Evolutionary conservation across 2,113 vertebrate species (phyloP).

Genomic region (Grammomys surdaster): DNA sequence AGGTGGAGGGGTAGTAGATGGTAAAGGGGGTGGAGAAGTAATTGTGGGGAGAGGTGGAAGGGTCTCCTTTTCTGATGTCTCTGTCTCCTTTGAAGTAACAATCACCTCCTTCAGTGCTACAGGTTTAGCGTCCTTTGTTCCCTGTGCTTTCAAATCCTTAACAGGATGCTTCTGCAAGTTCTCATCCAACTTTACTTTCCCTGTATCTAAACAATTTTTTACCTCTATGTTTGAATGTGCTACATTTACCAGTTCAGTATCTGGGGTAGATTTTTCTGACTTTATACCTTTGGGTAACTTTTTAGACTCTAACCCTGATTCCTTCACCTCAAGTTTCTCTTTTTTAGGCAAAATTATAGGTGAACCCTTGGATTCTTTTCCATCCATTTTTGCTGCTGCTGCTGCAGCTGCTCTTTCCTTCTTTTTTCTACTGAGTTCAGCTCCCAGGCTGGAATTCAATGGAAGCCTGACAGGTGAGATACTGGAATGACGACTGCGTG

Average conservation of each 20-base stretch:
- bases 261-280: conserved; percentile 85
- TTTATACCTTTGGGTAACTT: conserved; percentile 86
- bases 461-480: conserved; percentile 95
- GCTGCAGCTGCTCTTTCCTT: conserved; percentile 95
- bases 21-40: conserved; percentile 89
- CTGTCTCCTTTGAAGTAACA: conserved; percentile 86
- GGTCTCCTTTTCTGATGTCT: conserved; percentile 86
- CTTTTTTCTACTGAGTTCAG: conserved; percentile 96
- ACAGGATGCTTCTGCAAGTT: conserved; percentile 86
- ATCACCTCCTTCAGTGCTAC: conserved; percentile 84
- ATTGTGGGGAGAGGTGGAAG: conserved; percentile 86
- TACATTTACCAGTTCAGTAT: conserved; percentile 82
- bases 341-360: conserved; percentile 85
- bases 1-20: conserved; percentile 88
- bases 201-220: conserved; percentile 84
- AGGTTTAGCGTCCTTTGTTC: conserved; percentile 87
- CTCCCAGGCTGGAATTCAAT: conserved; percentile 96
- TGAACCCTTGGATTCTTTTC: conserved; percentile 87
- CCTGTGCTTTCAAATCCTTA: conserved; percentile 85
- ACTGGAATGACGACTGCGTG: conserved; percentile 93
- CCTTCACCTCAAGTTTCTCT: conserved; percentile 87
- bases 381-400: conserved; percentile 91
- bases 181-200: conserved; percentile 86
- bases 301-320: conserved; percentile 85
- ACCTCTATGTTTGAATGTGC: conserved; percentile 79